Evolutionary conservation across 2,113 vertebrate genomes (phyloP).

Genomic region (Notechis scutatus): DNA sequence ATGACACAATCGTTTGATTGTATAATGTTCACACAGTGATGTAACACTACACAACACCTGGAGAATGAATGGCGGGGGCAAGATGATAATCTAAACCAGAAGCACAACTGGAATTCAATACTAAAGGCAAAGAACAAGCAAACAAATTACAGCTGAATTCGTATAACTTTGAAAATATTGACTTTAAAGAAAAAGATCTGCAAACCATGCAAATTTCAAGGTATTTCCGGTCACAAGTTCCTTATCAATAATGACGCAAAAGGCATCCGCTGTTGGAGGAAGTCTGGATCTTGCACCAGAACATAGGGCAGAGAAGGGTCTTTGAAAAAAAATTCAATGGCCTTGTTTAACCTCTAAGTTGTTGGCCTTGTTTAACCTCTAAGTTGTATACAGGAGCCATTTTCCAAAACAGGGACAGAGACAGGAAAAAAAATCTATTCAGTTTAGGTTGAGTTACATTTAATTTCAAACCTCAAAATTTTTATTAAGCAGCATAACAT

Average conservation of each 20-base stretch:
- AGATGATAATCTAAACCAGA: background rate
- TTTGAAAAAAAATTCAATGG: background rate
- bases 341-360: background rate
- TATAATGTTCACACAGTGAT: background rate
- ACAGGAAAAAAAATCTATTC: background rate
- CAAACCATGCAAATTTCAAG: background rate
- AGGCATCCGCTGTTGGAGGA: background rate
- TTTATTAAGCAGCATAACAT: background rate
- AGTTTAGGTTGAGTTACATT: background rate
- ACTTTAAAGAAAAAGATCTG: background rate
- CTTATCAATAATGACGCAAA: background rate
- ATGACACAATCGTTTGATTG: conserved; percentile 6
- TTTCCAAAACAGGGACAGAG: background rate
- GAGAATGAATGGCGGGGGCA: background rate
- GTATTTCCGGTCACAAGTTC: background rate
- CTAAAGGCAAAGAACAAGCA: background rate
- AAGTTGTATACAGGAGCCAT: background rate
- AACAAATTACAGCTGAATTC: background rate
- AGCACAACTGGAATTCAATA: background rate
- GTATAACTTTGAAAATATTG: background rate
- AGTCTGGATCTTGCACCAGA: background rate
- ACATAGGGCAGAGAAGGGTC: background rate
- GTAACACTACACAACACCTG: background rate
- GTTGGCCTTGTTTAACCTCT: background rate
- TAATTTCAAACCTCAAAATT: background rate